Evolutionary conservation across 2,797 vertebrate species (phyloP), one percentile per base, ranked within the genome.

Genomic region (Monodelphis domestica): DNA sequence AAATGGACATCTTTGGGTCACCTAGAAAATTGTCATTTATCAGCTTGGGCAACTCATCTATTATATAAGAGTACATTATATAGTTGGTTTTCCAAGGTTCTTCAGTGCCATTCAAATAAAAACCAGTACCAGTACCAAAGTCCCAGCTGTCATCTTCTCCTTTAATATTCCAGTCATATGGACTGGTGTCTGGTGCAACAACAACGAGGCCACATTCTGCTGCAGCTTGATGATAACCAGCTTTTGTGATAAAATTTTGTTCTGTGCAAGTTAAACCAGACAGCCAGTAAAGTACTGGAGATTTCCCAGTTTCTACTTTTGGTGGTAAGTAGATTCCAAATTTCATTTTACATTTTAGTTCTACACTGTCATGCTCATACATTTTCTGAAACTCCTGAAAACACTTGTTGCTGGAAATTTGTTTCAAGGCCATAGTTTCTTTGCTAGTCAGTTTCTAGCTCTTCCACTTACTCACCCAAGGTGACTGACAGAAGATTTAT

Each of bases 131-230:
- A 0, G 99, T 99, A 89, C 99, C 99, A 28, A 99, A 99, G 96
- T 99, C 99, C 99, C 99, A 99, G 98, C 98, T 99, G 84, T 99
- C 99, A 0, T 99, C 99, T 98, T 99, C 99, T 24, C 99, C 99
- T 97, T 99, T 99, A 89, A 99, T 99, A 97, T 97, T 98, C 96
- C 99, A 99, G 96, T 99, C 99, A 89, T 99, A 99, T 94, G 99
- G 99, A 96, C 99, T 99, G 89, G 99, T 99, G 97, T 99, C 99
- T 1, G 99, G 99, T 0, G 99, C 99, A 0, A 99, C 98, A 0
- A 99, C 94, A 93, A 99, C 98, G 89, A 99, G 98, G 93, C 99
- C 99, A 0, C 99, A 98, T 59, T 99, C 99, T 0, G 99, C 98
- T 0, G 99, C 99, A 1, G 98, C 98, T 91, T 99, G 98, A 54